Evolutionary conservation across 2,888 invertebrate genomes (phyloP), one percentile per base, ranked within the genome.

Genomic region (Helleia helle): DNA sequence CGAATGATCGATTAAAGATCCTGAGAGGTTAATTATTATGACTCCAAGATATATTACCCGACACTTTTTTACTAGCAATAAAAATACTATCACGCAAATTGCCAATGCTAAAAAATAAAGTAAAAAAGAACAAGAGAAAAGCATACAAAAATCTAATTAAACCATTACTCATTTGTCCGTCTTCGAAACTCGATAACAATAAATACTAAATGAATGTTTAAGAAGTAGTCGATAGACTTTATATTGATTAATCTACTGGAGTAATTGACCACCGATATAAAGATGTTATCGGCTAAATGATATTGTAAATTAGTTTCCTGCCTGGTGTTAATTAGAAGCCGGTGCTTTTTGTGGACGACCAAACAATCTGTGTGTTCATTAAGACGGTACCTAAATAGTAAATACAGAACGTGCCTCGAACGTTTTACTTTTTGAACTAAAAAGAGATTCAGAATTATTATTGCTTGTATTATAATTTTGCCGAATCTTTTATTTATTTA

Each of bases 241-340:
- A 18, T 34, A 34, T 15, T 31, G 39, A 40, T 31, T 31, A 40
- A 31, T 40, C n/a, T n/a, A n/a, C n/a, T n/a, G n/a, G n/a, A n/a
- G n/a, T n/a, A n/a, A n/a, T 40, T 40, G 30, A 31, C 12, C 25
- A 31, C 24, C 50, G 48, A 59, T 60, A 67, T 68, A 74, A 71
- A 34, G 59, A 68, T 77, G 70, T 73, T 77, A 74, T 77, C 72
- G 65, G 61, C 51, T 50, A 44, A 52, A 54, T 58, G 59, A 75
- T 73, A 49, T 49, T 64, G 67, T 59, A 65, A 75, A 81, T 81
- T 73, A 68, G 62, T 60, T 64, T 56, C 54, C 62, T 68, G 71
- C 73, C 66, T 62, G 55, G n/a, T n/a, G n/a, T 70, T 69, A 71
- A 74, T 72, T 71, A 65, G 11, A 30, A 25, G 31, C 39, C 39